phyloP scores from a whole-genome alignment of 1,140 invertebrate genomes.

The Thereuonema tuberculata region DNA sequence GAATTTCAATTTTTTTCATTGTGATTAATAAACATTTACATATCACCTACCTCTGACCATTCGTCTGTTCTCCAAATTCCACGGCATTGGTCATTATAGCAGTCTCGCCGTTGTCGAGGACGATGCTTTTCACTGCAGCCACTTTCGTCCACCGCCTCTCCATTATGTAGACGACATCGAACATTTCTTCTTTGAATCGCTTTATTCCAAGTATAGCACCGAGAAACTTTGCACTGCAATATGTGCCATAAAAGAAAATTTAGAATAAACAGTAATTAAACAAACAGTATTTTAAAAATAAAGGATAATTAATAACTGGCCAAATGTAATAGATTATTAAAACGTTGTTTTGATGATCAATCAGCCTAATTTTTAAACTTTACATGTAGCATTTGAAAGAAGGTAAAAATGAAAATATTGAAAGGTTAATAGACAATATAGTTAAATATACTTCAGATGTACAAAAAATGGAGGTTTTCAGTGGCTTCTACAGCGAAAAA shows the following conservation, averaged over 20 bases:
- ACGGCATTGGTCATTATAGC: conserved; percentile 60
- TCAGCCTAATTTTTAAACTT: not conserved
- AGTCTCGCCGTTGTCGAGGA: conserved; percentile 56
- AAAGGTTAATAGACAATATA: too few species aligned
- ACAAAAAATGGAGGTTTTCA: too few species aligned
- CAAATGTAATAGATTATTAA: not conserved
- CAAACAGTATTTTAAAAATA: not conserved
- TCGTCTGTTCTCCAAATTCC: conserved; percentile 68
- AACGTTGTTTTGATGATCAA: not conserved
- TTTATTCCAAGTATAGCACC: conserved; percentile 60
- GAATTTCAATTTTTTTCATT: too few species aligned
- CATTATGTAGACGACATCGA: conserved; percentile 29
- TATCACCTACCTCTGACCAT: conserved; percentile 74
- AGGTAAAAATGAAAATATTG: not conserved
- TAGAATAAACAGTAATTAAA: conserved; percentile 2
- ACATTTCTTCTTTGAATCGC: conserved; percentile 24
- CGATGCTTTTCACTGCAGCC: conserved; percentile 49
- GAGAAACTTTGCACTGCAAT: conserved; percentile 44
- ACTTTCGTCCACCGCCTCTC: conserved; percentile 39
- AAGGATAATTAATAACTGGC: not conserved
- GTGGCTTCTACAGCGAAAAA: too few species aligned
- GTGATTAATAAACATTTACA: too few species aligned
- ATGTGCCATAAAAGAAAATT: not conserved
- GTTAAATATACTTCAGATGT: too few species aligned
- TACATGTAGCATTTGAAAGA: not conserved